Evolutionary conservation across 2,797 vertebrate genomes (phyloP).

Genomic region (Lacerta agilis): DNA sequence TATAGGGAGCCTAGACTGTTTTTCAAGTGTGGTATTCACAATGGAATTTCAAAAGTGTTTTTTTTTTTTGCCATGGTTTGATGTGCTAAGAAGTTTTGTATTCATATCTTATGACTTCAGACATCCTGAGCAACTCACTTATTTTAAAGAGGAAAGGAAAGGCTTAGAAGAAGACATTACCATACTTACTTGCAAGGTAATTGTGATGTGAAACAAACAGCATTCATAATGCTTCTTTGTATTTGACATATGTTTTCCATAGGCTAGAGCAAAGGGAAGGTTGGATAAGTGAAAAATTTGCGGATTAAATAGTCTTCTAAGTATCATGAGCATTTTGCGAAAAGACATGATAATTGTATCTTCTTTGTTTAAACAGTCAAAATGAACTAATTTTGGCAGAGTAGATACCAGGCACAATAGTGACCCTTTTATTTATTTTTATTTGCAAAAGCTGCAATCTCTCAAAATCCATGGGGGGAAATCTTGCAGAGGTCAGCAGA

Average conservation of each 20-base stretch:
- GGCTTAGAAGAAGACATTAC: conserved; percentile 43
- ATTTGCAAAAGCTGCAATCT: neutral
- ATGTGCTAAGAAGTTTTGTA: conserved; percentile 53
- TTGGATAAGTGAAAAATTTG: conserved; percentile 16
- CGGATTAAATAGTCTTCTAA: conserved; percentile 41
- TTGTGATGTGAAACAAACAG: conserved; percentile 63
- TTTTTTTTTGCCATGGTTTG: conserved; percentile 32
- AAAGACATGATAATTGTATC: conserved; percentile 6
- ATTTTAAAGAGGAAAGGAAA: conserved; percentile 53
- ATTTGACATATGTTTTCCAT: conserved; percentile 45
- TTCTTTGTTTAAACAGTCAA: conserved; percentile 23
- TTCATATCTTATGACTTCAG: conserved; percentile 54
- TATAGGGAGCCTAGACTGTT: conserved; percentile 60
- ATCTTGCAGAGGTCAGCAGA: neutral
- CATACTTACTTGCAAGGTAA: conserved; percentile 49
- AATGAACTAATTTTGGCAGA: conserved; percentile 17
- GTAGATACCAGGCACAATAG: neutral
- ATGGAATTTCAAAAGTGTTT: conserved; percentile 56
- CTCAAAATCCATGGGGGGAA: neutral
- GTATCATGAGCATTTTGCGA: neutral
- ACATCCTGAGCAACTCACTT: conserved; percentile 46
- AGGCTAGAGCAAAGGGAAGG: conserved; percentile 26
- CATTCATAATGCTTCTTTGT: conserved; percentile 46
- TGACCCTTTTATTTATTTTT: neutral
- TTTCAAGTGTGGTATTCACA: conserved; percentile 55